Percentiles rank a stretch among this genome's conserved stretches.
Evolutionary conservation across 2,113 vertebrate species (phyloP).

Genomic region (Tupaia tana): DNA sequence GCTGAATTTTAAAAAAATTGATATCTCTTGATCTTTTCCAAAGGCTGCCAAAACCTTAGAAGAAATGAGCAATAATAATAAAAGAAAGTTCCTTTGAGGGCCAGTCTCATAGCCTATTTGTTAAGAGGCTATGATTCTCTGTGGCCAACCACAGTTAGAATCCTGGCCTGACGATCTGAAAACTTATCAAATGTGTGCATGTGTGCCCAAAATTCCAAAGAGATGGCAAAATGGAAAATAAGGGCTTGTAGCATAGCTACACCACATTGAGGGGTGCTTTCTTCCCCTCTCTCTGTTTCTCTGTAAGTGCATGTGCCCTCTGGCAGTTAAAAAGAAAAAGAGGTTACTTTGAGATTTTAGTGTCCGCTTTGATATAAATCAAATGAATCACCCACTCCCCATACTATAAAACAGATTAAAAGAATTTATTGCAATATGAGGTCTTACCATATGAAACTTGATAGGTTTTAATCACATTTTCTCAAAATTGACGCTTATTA

Average conservation of each 20-base stretch:
- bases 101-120: no score
- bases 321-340: background rate
- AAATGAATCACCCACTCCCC: background rate
- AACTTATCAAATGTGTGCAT: no score
- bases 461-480: background rate
- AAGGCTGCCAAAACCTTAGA: background rate
- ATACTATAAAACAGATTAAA: background rate
- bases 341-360: background rate
- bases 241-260: no score
- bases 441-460: background rate
- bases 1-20: conserved; percentile 21
- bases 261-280: no score
- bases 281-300: no score
- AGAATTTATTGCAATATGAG: background rate
- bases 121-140: no score
- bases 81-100: conserved; percentile 22
- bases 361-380: background rate
- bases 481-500: background rate
- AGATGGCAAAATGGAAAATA: no score
- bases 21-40: background rate
- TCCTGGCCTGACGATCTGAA: no score
- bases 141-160: no score
- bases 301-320: no score
- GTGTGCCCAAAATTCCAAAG: no score
- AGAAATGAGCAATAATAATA: background rate